Conservation (phyloP, 2,113 vertebrate species). For the Cephalopholis sonnerati region DNA sequence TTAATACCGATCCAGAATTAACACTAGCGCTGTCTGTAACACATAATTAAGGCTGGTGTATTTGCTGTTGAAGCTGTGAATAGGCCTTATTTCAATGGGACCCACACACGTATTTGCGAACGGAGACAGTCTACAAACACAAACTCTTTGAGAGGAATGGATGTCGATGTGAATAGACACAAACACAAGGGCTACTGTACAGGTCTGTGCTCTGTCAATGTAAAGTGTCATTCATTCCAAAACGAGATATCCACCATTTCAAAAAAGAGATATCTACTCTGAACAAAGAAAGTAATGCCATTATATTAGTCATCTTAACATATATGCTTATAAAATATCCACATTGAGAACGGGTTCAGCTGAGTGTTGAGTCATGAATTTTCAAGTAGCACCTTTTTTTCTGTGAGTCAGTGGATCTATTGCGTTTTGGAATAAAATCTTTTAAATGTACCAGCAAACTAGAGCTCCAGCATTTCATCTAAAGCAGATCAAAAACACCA, state of each 20-base stretch:
- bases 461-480: constrained; percentile 74
- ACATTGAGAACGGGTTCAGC: constrained; percentile 41
- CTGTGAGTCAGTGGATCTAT: constrained; percentile 62
- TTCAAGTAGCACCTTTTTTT: constrained; percentile 70
- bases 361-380: constrained; percentile 46
- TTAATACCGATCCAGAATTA: constrained; percentile 76
- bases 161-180: constrained; percentile 55
- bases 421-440: constrained; percentile 76
- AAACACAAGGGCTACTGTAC: constrained; percentile 73
- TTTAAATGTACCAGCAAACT: constrained; percentile 69
- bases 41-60: constrained; percentile 83
- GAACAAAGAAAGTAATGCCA: constrained; percentile 40
- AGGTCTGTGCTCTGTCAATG: constrained; percentile 66
- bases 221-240: constrained; percentile 73
- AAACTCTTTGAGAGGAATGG: constrained; percentile 66
- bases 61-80: constrained; percentile 84
- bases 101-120: constrained; percentile 62
- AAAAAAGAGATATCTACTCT: constrained; percentile 46
- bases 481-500: constrained; percentile 64
- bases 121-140: constrained; percentile 72
- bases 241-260: constrained; percentile 58
- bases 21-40: constrained; percentile 75
- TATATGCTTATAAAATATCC: constrained; percentile 43
- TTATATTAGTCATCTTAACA: constrained; percentile 51
- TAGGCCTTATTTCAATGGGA: constrained; percentile 77